Conservation (phyloP, 2,797 vertebrate species). For the Anguilla marmorata region DNA sequence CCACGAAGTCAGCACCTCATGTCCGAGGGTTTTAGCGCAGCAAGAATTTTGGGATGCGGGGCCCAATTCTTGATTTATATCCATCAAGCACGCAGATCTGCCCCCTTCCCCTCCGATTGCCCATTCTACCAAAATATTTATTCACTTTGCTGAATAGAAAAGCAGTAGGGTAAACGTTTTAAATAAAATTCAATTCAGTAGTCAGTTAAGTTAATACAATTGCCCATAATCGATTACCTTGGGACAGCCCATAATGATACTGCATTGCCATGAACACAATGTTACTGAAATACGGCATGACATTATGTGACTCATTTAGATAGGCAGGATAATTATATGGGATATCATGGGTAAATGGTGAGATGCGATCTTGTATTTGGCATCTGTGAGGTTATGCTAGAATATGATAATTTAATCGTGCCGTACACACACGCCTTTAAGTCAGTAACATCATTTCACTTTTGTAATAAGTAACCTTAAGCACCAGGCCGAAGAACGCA, state of each 20-base stretch:
- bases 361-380: too few species aligned
- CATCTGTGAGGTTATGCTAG: not conserved
- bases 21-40: too few species aligned
- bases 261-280: not conserved
- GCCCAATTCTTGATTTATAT: not conserved
- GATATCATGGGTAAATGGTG: not conserved
- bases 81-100: not conserved
- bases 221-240: not conserved
- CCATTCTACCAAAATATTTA: not conserved
- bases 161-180: not conserved
- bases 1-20: too few species aligned
- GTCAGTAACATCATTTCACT: slow-evolving; percentile 59
- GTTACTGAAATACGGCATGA: not conserved
- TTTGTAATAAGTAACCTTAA: slow-evolving; percentile 60
- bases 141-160: not conserved
- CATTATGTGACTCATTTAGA: not conserved
- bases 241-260: not conserved
- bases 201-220: not conserved
- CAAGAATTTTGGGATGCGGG: not conserved
- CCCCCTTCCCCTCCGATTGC: not conserved
- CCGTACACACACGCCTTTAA: not conserved
- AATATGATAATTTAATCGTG: not conserved
- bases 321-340: not conserved
- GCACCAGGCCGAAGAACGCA: slow-evolving; percentile 50
- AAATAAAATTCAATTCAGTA: not conserved